Percentiles rank a stretch among this genome's conserved stretches.
Conservation (phyloP, 2,113 vertebrate genomes). For the Spilogale gracilis region DNA sequence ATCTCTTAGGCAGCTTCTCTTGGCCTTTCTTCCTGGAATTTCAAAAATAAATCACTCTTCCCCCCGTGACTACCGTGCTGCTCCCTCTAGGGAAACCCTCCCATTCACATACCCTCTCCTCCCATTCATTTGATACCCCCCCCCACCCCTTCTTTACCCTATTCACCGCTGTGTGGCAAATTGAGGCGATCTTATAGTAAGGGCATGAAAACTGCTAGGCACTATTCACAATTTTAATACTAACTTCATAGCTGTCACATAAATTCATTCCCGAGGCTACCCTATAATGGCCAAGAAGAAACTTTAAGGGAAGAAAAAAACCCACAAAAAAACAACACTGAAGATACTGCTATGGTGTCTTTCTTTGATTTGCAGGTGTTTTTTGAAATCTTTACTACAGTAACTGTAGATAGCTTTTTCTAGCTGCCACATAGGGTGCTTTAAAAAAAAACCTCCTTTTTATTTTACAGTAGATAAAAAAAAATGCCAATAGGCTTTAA, state of each 20-base stretch:
- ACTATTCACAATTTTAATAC: constrained; percentile 89
- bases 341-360: constrained; percentile 81
- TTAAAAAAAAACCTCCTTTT: constrained; percentile 69
- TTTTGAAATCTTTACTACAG: constrained; percentile 86
- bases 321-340: constrained; percentile 37
- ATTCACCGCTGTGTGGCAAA: constrained; percentile 85
- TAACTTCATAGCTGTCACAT: constrained; percentile 93
- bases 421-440: constrained; percentile 78
- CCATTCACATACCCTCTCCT: background rate
- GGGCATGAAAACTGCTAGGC: constrained; percentile 77
- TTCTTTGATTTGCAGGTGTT: constrained; percentile 89
- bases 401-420: constrained; percentile 80
- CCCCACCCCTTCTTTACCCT: background rate
- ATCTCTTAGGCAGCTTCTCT: constrained; percentile 43
- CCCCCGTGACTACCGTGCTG: constrained; percentile 10
- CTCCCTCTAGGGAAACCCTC: constrained; percentile 35
- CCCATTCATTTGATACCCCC: constrained; percentile 40
- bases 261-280: constrained; percentile 86
- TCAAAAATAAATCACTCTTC: constrained; percentile 81
- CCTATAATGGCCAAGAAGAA: constrained; percentile 81
- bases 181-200: constrained; percentile 75
- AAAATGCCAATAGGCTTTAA: constrained; percentile 88
- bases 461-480: constrained; percentile 91
- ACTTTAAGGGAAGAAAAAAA: constrained; percentile 73
- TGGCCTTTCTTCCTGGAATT: constrained; percentile 60